These are phyloP conservation scores for Teleogryllus oceanicus DNA, from an alignment of 2,888 invertebrate species.

Conservation along the genomic window DNA sequence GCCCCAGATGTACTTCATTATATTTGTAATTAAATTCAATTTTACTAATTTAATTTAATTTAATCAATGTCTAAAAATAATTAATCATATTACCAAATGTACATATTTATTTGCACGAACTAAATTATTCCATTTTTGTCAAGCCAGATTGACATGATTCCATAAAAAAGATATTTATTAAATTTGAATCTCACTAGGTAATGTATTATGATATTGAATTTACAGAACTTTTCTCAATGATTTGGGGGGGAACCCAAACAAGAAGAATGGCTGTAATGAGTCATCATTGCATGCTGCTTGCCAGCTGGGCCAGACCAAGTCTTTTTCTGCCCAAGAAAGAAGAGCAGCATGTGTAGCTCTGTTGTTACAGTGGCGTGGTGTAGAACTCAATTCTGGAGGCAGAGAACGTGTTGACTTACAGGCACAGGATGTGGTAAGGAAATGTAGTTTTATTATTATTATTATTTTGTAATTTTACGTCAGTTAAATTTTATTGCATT, in stretches of 20 bases:
- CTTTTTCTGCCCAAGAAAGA: slow-evolving; percentile 55
- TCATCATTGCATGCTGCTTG: slow-evolving; percentile 62
- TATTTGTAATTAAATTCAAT: too few species aligned
- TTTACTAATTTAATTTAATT: too few species aligned
- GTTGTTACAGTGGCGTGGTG: slow-evolving; percentile 61
- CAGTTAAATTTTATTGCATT: too few species aligned
- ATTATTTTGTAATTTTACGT: too few species aligned
- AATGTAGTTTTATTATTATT: too few species aligned
- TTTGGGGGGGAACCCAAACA: slow-evolving; percentile 64
- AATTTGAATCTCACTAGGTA: not conserved
- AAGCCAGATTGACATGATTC: too few species aligned
- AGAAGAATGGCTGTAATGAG: slow-evolving; percentile 61
- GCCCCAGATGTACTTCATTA: too few species aligned
- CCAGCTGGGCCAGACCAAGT: slow-evolving; percentile 45
- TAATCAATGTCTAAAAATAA: too few species aligned
- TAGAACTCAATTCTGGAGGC: slow-evolving; percentile 51
- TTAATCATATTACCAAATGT: too few species aligned
- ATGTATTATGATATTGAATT: not conserved
- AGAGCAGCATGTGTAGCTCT: slow-evolving; percentile 60
- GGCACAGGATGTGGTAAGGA: slow-evolving; percentile 57
- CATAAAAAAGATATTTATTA: not conserved
- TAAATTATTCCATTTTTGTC: too few species aligned
- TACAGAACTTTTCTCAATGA: slow-evolving; percentile 61
- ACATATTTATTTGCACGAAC: too few species aligned
- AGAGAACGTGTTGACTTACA: slow-evolving; percentile 57